phyloP scores from a whole-genome alignment of 2,888 invertebrate species.

The Amphipoea lucens region DNA sequence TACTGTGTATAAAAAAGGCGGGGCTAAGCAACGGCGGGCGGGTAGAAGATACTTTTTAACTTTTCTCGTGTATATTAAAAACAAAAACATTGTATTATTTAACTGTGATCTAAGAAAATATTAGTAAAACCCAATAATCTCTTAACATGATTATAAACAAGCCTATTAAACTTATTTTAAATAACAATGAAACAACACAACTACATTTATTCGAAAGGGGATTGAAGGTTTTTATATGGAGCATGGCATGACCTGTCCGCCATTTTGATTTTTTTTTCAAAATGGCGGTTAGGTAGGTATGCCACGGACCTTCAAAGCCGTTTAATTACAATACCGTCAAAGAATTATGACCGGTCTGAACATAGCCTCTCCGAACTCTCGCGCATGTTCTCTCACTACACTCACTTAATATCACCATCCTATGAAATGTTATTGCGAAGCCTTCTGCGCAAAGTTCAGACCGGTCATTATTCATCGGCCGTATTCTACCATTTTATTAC shows the following conservation, averaged over 20 bases:
- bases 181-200: slow-evolving; percentile 38
- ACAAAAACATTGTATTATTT: background rate
- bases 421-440: background rate
- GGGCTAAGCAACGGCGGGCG: slow-evolving; percentile 49
- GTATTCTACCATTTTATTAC: background rate
- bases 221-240: background rate
- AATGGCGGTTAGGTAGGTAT: background rate
- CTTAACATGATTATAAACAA: slow-evolving; percentile 35
- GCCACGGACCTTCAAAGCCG: too few relatives aligned
- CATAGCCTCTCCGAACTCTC: background rate
- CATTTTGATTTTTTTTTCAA: background rate
- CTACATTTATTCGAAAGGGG: slow-evolving; percentile 26
- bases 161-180: slow-evolving; percentile 30
- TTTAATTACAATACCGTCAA: background rate
- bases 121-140: slow-evolving; percentile 57
- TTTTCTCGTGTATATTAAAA: background rate
- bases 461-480: background rate
- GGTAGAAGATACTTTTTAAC: background rate
- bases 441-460: background rate
- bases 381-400: background rate
- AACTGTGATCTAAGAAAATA: slow-evolving; percentile 37
- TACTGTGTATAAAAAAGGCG: slow-evolving; percentile 10
- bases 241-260: background rate
- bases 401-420: too few relatives aligned
- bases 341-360: background rate